A percentile compares a stretch with the other conserved stretches of the same genome.
Conservation (phyloP, 2,888 invertebrate genomes). For the Eledona agricola region DNA sequence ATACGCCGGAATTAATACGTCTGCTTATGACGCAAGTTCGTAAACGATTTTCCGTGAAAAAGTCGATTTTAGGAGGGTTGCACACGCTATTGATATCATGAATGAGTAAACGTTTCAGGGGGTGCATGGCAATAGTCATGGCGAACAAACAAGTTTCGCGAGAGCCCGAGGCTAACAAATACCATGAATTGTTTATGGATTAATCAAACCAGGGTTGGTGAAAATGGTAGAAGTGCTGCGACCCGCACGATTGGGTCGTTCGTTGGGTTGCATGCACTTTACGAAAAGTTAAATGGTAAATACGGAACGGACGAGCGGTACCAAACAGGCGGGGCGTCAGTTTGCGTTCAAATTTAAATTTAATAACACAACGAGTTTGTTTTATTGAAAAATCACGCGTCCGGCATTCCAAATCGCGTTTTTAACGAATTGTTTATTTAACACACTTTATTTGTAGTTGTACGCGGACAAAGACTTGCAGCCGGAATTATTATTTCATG, state of each 20-base stretch:
- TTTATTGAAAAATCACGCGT: no score
- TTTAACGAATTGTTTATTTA: no score
- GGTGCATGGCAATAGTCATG: conserved; percentile 43
- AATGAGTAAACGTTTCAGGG: conserved; percentile 44
- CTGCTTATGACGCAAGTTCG: conserved; percentile 15
- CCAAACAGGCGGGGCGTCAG: conserved; percentile 4
- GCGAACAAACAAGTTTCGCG: conserved; percentile 43
- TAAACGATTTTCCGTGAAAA: conserved; percentile 29
- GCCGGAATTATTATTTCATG: no score
- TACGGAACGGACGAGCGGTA: neutral
- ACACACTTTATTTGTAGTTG: no score
- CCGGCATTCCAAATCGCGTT: no score
- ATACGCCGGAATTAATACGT: conserved; percentile 15
- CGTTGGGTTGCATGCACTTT: conserved; percentile 38
- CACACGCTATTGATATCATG: conserved; percentile 38
- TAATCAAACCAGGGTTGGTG: conserved; percentile 56
- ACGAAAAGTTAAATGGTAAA: conserved; percentile 2
- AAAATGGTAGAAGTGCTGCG: conserved; percentile 37
- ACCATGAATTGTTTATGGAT: conserved; percentile 63
- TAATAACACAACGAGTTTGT: no score
- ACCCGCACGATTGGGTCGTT: conserved; percentile 37
- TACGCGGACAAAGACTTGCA: no score
- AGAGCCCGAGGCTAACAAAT: conserved; percentile 54
- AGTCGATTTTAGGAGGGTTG: conserved; percentile 26
- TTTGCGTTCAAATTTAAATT: neutral